Evolutionary conservation across 1,140 invertebrate genomes (phyloP).

Genomic region (Hylaeus volcanicus): DNA sequence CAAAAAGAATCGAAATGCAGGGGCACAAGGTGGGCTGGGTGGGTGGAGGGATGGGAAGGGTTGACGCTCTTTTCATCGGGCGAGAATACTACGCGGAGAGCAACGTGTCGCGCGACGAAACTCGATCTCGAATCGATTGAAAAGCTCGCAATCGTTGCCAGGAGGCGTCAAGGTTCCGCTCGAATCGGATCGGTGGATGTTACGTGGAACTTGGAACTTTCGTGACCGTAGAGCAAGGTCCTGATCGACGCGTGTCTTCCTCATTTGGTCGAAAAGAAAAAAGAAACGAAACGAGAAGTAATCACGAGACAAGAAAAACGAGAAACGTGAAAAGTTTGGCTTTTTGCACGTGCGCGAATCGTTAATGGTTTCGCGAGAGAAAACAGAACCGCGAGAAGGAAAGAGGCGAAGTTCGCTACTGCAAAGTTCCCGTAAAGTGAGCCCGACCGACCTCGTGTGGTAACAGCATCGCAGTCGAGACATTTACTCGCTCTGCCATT

Average conservation of each 20-base stretch:
- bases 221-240: constrained; percentile 14
- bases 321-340: background rate
- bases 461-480: constrained; percentile 73
- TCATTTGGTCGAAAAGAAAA: constrained; percentile 9
- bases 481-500: constrained; percentile 79
- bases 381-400: constrained; percentile 37
- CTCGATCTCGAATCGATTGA: constrained; percentile 9
- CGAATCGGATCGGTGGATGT: constrained; percentile 38
- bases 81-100: constrained; percentile 26
- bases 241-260: background rate
- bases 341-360: no score
- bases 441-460: constrained; percentile 60
- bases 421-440: constrained; percentile 64
- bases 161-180: background rate
- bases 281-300: constrained; percentile 7
- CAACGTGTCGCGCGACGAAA: background rate
- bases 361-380: background rate
- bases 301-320: constrained; percentile 4
- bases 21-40: constrained; percentile 29
- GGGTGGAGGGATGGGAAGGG: background rate
- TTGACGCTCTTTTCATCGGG: constrained; percentile 21
- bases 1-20: constrained; percentile 51
- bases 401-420: constrained; percentile 54
- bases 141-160: background rate
- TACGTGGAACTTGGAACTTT: constrained; percentile 62